phyloP scores from a whole-genome alignment of 2,888 invertebrate species.

The Drosophila diplacantha region DNA sequence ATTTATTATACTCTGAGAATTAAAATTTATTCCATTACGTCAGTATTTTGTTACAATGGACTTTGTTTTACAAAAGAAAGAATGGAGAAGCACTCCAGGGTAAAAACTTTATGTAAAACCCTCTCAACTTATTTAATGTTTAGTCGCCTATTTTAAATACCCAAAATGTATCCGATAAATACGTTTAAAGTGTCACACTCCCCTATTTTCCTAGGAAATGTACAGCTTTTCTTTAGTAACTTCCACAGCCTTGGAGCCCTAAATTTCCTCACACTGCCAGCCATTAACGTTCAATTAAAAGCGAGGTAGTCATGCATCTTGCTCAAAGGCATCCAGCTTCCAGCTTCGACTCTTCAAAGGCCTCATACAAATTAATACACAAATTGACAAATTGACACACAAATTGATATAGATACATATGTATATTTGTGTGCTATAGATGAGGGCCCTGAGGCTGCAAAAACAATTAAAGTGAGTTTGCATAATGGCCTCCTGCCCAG shows the following conservation, averaged over 20 bases:
- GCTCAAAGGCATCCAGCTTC: conserved; percentile 17
- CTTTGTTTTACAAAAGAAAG: background rate
- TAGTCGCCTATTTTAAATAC: background rate
- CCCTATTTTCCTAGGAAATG: background rate
- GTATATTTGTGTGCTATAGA: background rate
- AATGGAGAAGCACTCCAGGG: too few species aligned
- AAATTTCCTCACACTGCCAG: background rate
- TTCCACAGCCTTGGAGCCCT: background rate
- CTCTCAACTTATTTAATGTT: background rate
- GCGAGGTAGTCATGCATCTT: conserved; percentile 7
- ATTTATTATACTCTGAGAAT: background rate
- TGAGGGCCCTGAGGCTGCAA: conserved; percentile 21
- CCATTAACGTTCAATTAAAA: conserved; percentile 33
- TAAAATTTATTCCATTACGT: conserved; percentile 8
- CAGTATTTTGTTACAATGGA: conserved; percentile 1
- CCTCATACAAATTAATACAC: background rate
- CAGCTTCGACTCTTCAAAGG: conserved; percentile 5
- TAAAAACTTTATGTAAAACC: background rate
- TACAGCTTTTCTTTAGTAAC: background rate
- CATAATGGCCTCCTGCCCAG: conserved; percentile 26
- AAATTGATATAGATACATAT: conserved; percentile 1
- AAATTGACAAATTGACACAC: conserved; percentile 2
- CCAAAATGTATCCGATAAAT: background rate
- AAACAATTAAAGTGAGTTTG: conserved; percentile 40
- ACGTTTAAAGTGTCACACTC: background rate